These are phyloP conservation scores for Drymodes brunneopygia DNA, from an alignment of 2,113 vertebrate genomes.

Conservation along the genomic window DNA sequence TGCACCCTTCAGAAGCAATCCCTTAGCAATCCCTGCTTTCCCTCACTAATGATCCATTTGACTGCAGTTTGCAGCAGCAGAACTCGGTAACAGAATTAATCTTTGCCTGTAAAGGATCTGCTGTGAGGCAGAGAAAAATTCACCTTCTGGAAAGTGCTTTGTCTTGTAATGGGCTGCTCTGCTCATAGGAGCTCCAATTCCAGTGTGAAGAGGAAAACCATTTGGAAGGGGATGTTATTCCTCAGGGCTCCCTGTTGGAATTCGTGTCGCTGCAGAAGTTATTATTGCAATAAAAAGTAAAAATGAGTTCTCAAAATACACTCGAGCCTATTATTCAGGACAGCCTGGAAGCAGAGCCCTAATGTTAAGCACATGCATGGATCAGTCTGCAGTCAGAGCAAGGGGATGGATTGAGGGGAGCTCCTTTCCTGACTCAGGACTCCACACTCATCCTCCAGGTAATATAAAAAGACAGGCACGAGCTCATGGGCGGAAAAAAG, in stretches of 20 bases:
- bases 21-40: neutral
- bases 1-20: neutral
- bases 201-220: constrained; percentile 43
- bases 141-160: constrained; percentile 26
- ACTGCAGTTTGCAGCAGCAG: neutral
- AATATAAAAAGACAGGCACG: neutral
- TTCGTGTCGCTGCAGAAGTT: constrained; percentile 58
- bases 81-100: neutral
- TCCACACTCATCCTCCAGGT: neutral
- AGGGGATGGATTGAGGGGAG: neutral
- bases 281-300: constrained; percentile 63
- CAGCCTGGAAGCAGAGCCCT: constrained; percentile 37
- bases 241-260: constrained; percentile 21
- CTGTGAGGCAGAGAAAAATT: neutral
- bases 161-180: neutral
- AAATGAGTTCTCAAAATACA: constrained; percentile 59
- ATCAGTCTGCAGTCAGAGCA: constrained; percentile 21
- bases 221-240: constrained; percentile 44
- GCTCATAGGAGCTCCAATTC: neutral
- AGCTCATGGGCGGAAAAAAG: neutral
- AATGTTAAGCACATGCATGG: constrained; percentile 56
- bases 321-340: constrained; percentile 16
- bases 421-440: constrained; percentile 48
- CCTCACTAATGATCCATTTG: neutral
- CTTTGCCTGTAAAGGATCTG: neutral